Percentiles rank a stretch among this genome's conserved stretches.
These are phyloP conservation scores for Holacanthella duospinosa DNA, from an alignment of 2,888 invertebrate genomes.

Conservation along the genomic window DNA sequence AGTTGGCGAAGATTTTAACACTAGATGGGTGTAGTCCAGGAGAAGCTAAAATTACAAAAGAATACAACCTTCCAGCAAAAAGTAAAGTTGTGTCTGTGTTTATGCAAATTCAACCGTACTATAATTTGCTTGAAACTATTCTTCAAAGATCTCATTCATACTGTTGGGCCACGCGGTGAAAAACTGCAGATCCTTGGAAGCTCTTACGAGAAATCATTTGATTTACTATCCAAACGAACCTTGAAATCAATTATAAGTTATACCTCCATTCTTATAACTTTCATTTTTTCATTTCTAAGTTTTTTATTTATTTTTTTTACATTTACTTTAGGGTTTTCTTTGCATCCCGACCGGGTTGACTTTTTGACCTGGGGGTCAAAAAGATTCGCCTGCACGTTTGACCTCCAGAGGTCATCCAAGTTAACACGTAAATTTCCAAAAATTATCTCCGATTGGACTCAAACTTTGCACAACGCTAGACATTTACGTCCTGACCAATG, in stretches of 20 bases:
- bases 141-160: constrained; percentile 83
- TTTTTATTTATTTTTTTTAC: too few relatives aligned
- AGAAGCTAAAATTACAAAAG: constrained; percentile 70
- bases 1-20: constrained; percentile 57
- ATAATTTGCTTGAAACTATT: too few relatives aligned
- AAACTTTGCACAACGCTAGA: too few relatives aligned
- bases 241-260: constrained; percentile 56
- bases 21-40: constrained; percentile 69
- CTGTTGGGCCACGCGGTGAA: constrained; percentile 74
- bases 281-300: too few relatives aligned
- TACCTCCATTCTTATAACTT: too few relatives aligned
- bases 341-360: constrained; percentile 90
- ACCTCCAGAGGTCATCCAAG: too few relatives aligned
- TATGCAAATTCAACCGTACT: too few relatives aligned
- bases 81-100: constrained; percentile 47
- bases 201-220: constrained; percentile 61
- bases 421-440: too few relatives aligned
- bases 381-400: too few relatives aligned
- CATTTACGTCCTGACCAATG: too few relatives aligned
- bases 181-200: constrained; percentile 52
- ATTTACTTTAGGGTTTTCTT: constrained; percentile 73
- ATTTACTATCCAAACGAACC: constrained; percentile 48
- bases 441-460: too few relatives aligned
- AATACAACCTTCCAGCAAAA: constrained; percentile 70
- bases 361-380: too few relatives aligned